Evolutionary conservation across 1,140 invertebrate species (phyloP).

Genomic region (Sweltsa coloradensis): DNA sequence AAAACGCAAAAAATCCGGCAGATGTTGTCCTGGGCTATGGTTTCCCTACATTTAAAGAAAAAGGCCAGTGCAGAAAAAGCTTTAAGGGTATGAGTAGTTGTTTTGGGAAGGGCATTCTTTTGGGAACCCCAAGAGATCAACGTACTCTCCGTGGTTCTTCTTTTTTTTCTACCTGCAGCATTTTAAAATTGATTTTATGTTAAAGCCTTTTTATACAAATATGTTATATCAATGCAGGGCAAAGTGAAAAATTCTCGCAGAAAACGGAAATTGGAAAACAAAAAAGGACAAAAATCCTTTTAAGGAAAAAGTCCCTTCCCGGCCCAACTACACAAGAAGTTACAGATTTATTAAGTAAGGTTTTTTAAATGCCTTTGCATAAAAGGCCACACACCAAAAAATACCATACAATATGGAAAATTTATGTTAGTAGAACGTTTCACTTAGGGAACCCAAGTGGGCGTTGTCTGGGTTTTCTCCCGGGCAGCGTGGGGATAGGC

Average conservation of each 20-base stretch:
- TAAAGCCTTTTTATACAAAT: constrained; percentile 7
- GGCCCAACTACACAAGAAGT: constrained; percentile 82
- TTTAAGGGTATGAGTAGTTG: too few relatives aligned
- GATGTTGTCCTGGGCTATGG: constrained; percentile 84
- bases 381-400: not conserved
- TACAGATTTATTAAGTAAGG: constrained; percentile 80
- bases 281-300: constrained; percentile 80
- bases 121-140: too few relatives aligned
- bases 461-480: too few relatives aligned
- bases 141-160: too few relatives aligned
- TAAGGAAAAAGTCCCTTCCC: constrained; percentile 95
- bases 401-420: not conserved
- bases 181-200: constrained; percentile 2
- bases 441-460: too few relatives aligned
- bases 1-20: constrained; percentile 69
- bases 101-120: too few relatives aligned
- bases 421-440: not conserved
- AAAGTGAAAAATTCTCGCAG: constrained; percentile 23
- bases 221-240: not conserved
- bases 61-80: constrained; percentile 62
- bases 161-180: constrained; percentile 4
- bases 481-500: too few relatives aligned
- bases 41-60: constrained; percentile 79
- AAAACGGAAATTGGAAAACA: constrained; percentile 48
- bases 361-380: not conserved